Evolutionary conservation across 2,113 vertebrate genomes (phyloP).

Genomic region (Piaya cayana): DNA sequence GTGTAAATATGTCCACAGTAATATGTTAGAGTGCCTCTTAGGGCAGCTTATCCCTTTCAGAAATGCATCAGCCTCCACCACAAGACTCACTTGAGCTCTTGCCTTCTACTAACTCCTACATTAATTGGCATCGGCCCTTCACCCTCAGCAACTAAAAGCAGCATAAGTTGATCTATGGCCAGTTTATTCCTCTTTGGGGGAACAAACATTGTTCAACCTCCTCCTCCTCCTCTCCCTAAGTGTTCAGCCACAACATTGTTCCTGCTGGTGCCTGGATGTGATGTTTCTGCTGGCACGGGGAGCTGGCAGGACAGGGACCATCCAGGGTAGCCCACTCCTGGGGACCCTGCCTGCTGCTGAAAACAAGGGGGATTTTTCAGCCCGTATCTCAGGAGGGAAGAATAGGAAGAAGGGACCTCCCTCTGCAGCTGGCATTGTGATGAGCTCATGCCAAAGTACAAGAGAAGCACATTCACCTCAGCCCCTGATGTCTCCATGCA

Average conservation of each 20-base stretch:
- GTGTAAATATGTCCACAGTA: background rate
- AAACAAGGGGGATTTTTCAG: background rate
- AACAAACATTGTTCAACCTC: fast-evolving
- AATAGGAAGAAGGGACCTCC: background rate
- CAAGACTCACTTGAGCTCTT: background rate
- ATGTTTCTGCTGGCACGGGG: background rate
- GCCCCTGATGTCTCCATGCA: background rate
- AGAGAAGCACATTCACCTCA: background rate
- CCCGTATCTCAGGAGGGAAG: background rate
- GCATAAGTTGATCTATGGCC: fast-evolving
- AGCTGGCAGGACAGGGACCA: background rate
- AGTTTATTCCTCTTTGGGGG: background rate
- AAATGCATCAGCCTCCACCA: background rate
- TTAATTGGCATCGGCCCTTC: background rate
- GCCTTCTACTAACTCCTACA: background rate
- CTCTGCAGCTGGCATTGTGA: fast-evolving
- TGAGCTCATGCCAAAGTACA: background rate
- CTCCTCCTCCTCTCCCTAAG: background rate
- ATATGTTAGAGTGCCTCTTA: background rate
- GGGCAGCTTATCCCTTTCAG: background rate
- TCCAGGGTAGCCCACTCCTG: background rate
- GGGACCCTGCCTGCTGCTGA: background rate
- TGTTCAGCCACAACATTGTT: background rate
- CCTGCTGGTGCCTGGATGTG: background rate
- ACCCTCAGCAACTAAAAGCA: background rate